phyloP scores from a whole-genome alignment of 2,888 invertebrate genomes.

The Lepidocyrtoides sp. region DNA sequence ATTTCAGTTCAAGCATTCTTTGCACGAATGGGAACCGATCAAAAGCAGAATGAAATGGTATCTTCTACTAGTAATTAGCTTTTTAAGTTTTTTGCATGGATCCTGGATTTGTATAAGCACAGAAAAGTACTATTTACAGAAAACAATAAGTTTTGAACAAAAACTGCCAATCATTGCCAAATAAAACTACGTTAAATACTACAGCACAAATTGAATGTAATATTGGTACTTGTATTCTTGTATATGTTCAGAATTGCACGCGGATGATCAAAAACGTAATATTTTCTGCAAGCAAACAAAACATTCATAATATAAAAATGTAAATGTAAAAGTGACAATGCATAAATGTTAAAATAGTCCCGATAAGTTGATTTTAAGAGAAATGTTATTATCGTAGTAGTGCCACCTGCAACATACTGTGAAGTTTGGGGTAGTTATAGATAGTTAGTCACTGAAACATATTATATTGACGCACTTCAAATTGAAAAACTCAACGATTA shows the following conservation, averaged over 20 bases:
- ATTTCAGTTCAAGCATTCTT: too few relatives aligned
- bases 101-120: conserved; percentile 47
- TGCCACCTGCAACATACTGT: conserved; percentile 77
- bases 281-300: conserved; percentile 10
- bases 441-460: conserved; percentile 1
- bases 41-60: too few relatives aligned
- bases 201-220: background rate
- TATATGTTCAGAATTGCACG: conserved; percentile 4
- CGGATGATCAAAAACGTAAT: background rate
- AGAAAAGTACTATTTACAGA: background rate
- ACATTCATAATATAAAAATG: background rate
- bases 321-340: background rate
- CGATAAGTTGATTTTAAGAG: background rate
- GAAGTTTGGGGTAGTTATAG: conserved; percentile 74
- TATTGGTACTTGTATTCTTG: background rate
- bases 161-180: conserved; percentile 48
- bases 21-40: too few relatives aligned
- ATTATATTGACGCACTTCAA: background rate
- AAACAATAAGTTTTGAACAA: conserved; percentile 33
- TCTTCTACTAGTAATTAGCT: background rate
- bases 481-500: background rate
- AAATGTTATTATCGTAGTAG: too few relatives aligned
- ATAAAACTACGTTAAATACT: background rate
- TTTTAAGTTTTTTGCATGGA: background rate
- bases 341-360: background rate